Conservation (phyloP, 2,888 invertebrate species). For the Lottia gigantea region DNA sequence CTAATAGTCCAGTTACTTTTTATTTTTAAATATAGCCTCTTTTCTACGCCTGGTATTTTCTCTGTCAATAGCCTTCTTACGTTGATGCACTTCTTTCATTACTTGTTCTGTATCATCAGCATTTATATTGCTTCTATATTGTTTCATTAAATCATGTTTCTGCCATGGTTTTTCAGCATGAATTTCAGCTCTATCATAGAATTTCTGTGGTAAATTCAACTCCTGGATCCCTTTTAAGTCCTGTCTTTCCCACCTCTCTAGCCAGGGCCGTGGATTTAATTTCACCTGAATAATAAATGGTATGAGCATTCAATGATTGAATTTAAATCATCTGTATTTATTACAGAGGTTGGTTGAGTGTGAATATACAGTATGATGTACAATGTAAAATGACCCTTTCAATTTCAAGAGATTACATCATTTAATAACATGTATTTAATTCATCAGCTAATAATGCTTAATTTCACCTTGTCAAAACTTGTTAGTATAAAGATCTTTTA, state of each 20-base stretch:
- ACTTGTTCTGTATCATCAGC: slow-evolving; percentile 89
- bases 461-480: no score
- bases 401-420: no score
- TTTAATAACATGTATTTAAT: no score
- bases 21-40: not conserved
- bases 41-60: slow-evolving; percentile 8
- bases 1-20: no score
- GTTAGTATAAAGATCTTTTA: no score
- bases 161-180: slow-evolving; percentile 77
- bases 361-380: no score
- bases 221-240: slow-evolving; percentile 56
- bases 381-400: no score
- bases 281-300: slow-evolving; percentile 67
- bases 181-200: slow-evolving; percentile 70
- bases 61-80: slow-evolving; percentile 12
- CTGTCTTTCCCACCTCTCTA: slow-evolving; percentile 80
- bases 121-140: slow-evolving; percentile 86
- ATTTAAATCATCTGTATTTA: no score
- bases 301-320: no score
- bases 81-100: slow-evolving; percentile 79
- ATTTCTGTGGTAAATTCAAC: slow-evolving; percentile 43
- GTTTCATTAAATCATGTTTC: slow-evolving; percentile 92
- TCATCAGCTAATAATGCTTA: no score
- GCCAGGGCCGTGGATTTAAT: slow-evolving; percentile 82
- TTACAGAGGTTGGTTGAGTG: no score